Evolutionary conservation across 2,888 invertebrate genomes (phyloP).

Genomic region (Meteorus colon): DNA sequence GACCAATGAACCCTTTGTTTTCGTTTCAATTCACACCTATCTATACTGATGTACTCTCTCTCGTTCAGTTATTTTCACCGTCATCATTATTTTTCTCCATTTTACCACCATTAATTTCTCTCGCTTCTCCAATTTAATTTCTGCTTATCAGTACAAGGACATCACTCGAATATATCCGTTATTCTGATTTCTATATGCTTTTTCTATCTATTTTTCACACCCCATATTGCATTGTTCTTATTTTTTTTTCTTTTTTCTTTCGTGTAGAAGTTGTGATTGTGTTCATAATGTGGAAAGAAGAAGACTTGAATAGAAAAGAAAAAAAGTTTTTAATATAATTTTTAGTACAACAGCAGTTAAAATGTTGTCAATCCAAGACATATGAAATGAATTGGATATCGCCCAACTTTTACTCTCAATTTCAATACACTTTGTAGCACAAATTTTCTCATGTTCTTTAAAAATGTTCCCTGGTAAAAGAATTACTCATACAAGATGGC

Average conservation of each 20-base stretch:
- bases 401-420: too few species aligned
- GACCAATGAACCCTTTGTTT: conserved; percentile 65
- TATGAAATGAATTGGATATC: too few species aligned
- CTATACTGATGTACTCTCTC: conserved; percentile 1
- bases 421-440: too few species aligned
- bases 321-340: background rate
- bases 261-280: background rate
- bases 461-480: too few species aligned
- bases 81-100: background rate
- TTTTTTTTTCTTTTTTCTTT: background rate
- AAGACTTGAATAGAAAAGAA: background rate
- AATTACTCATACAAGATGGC: too few species aligned
- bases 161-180: background rate
- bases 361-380: too few species aligned
- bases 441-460: too few species aligned
- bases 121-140: background rate
- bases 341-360: background rate
- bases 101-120: background rate
- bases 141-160: background rate
- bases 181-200: background rate
- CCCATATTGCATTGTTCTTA: background rate
- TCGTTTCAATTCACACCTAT: conserved; percentile 61
- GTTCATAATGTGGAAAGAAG: background rate
- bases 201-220: background rate
- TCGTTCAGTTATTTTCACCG: background rate